phyloP scores from a whole-genome alignment of 2,888 invertebrate species.

The Caenorhabditis auriculariae region DNA sequence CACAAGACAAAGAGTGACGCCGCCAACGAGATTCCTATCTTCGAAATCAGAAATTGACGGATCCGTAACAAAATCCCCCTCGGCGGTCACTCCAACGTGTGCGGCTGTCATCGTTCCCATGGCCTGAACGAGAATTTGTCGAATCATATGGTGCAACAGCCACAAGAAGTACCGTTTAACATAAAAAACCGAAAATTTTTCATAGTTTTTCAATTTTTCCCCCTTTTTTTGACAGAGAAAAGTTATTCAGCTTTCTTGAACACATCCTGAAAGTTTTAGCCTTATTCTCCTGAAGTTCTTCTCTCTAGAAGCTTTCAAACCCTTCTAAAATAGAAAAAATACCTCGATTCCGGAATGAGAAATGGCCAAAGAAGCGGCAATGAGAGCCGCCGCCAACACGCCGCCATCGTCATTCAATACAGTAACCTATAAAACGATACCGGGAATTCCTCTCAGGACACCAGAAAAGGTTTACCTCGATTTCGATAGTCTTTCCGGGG shows the following conservation, averaged over 20 bases:
- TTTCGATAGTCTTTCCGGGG: constrained; percentile 34
- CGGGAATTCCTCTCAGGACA: too few species aligned
- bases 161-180: too few species aligned
- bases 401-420: constrained; percentile 42
- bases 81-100: constrained; percentile 7
- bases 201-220: too few species aligned
- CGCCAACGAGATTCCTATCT: too few species aligned
- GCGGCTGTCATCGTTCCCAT: constrained; percentile 13
- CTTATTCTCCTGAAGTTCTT: too few species aligned
- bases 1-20: too few species aligned
- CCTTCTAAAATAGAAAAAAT: background rate
- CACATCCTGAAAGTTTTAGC: too few species aligned
- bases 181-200: background rate
- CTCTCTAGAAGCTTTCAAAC: background rate
- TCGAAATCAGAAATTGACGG: constrained; percentile 4
- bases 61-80: constrained; percentile 14
- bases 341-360: constrained; percentile 43
- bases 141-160: too few species aligned
- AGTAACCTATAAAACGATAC: constrained; percentile 18
- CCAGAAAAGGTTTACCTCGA: constrained; percentile 19
- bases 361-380: constrained; percentile 34
- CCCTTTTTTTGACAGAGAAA: too few species aligned
- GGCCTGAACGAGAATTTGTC: constrained; percentile 4
- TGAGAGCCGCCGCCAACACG: constrained; percentile 26
- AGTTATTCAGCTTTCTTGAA: too few species aligned